Base-by-base conservation (phyloP, 2,888 invertebrate genomes). In the Julus scanicus region DNA sequence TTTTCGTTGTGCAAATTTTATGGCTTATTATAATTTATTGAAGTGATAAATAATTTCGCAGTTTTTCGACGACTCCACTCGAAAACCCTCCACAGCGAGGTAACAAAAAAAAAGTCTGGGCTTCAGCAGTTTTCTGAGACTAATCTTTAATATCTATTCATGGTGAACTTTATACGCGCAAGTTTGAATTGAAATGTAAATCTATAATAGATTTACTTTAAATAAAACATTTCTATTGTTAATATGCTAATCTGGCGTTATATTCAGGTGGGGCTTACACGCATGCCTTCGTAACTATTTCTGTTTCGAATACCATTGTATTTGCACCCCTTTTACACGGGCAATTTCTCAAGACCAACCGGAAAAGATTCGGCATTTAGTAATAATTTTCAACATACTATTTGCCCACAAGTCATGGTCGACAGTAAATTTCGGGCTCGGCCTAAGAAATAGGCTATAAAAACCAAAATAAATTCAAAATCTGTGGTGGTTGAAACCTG, bases 21-120 rank as follows among this genome's bases (percentile, higher is more conserved):
- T 63, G 63, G 63, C 63, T 63, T 63, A 63, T 63, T 63, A 63
- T 63, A 63, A 63, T 63, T 63, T 63, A 63, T 63, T 63, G 63
- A 63, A 63, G 63, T 63, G n/a, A 63, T 63, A 63, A 63, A 63
- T 63, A 1, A 63, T 63, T 63, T 20, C 5, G 63, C 20, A 20
- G 20, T 63, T 63, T n/a, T 20, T 20, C n/a, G n/a, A 63, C 4
- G 20, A 20, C 3, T 63, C n/a, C 2, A 63, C n/a, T 63, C 15
- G 3, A 20, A 63, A 63, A 20, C n/a, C 63, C 63, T 1, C 63
- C 63, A 63, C 63, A 20, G 20, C 20, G 63, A 63, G 63, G 63
- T 29, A 29, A 29, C 29, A 20, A 20, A 20, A 20, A 20, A 20
- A 63, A 4, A 5, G n/a, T 4, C 57, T 17, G 4, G 48, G 13